These are phyloP conservation scores for Pomatostomus ruficeps DNA, from an alignment of 2,113 vertebrate species.

Conservation along the genomic window DNA sequence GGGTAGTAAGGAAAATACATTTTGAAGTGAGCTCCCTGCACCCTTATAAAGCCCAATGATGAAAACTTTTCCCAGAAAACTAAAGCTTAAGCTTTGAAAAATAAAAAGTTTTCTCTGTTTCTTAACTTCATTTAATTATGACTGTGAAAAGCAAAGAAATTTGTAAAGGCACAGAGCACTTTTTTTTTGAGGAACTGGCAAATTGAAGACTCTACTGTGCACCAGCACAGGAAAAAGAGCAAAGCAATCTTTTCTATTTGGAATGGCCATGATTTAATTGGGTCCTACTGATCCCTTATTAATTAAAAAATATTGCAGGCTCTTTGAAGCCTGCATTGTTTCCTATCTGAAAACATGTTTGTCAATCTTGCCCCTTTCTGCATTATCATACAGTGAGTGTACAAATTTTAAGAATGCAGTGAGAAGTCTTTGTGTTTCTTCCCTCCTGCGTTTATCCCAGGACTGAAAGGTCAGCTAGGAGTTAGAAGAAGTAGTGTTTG, in stretches of 20 bases:
- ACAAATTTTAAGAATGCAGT: neutral
- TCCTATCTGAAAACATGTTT: neutral
- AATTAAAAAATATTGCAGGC: slow-evolving; percentile 30
- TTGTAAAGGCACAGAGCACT: neutral
- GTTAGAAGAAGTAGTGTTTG: neutral
- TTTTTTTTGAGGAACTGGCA: neutral
- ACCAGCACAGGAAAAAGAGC: neutral
- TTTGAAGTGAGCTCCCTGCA: neutral
- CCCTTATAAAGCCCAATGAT: neutral
- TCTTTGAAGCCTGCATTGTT: slow-evolving; percentile 28
- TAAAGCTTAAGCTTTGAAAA: neutral
- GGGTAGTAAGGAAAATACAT: neutral
- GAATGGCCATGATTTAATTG: slow-evolving; percentile 20
- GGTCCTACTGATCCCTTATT: slow-evolving; percentile 31
- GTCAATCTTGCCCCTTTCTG: neutral
- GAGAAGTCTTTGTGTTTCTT: neutral
- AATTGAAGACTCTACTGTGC: neutral
- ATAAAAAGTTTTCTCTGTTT: neutral
- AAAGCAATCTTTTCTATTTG: neutral
- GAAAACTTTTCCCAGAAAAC: neutral
- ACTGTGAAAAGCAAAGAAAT: neutral
- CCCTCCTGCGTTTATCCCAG: neutral
- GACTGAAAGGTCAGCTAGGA: neutral
- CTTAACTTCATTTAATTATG: neutral
- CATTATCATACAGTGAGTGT: neutral